Conservation (phyloP, 2,888 invertebrate genomes). For the Isotomurus palustris region DNA sequence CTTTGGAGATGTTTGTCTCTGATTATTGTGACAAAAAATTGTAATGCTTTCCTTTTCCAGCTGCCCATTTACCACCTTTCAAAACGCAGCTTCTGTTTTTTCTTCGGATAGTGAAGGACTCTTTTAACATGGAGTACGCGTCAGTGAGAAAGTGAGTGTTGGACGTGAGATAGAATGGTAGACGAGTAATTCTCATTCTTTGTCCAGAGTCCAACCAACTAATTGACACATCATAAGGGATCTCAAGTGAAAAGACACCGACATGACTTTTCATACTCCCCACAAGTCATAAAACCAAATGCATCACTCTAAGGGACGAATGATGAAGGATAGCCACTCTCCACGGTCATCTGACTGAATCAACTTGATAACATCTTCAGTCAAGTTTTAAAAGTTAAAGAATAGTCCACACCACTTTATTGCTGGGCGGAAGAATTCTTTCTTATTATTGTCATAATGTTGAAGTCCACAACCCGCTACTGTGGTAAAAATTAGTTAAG, state of each 20-base stretch:
- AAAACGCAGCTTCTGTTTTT: constrained; percentile 1
- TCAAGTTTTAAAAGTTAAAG: constrained; percentile 1
- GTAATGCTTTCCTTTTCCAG: background rate
- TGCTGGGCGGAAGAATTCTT: constrained; percentile 8
- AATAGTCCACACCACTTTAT: background rate
- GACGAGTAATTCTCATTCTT: too few species aligned
- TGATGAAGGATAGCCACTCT: background rate
- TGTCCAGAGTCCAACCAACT: too few species aligned
- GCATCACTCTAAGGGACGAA: too few species aligned
- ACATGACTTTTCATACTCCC: background rate
- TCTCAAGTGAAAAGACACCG: constrained; percentile 10
- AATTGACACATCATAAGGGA: constrained; percentile 22
- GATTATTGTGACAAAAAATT: constrained; percentile 13
- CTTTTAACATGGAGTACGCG: too few species aligned
- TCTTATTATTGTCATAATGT: constrained; percentile 3
- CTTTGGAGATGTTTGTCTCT: constrained; percentile 13
- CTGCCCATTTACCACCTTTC: constrained; percentile 12
- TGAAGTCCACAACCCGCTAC: background rate
- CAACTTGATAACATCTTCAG: too few species aligned
- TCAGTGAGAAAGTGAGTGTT: too few species aligned
- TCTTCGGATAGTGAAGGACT: too few species aligned
- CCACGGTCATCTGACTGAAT: background rate
- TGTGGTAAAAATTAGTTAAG: background rate
- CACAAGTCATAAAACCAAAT: constrained; percentile 4
- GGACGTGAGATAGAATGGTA: too few species aligned